Conservation (phyloP, 2,888 invertebrate species). For the Cryptocephalus moraei region DNA sequence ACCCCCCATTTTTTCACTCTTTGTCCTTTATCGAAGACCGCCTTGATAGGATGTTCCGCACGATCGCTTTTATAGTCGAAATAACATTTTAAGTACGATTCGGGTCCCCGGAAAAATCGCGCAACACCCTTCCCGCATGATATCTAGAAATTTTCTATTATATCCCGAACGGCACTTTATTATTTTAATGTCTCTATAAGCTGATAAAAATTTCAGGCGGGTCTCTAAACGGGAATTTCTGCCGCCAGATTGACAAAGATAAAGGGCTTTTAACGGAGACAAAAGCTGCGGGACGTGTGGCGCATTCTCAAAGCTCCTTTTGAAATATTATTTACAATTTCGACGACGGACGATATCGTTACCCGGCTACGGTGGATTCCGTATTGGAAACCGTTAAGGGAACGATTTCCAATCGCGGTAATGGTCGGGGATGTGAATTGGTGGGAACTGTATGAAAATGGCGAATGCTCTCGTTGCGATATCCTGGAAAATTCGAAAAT, state of each 20-base stretch:
- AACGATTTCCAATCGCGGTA: too few species aligned
- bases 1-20: too few species aligned
- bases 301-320: background rate
- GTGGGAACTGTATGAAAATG: too few species aligned
- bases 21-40: too few species aligned
- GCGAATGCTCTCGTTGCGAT: too few species aligned
- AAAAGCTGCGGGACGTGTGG: background rate
- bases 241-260: too few species aligned
- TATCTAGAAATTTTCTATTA: constrained; percentile 9
- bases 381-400: too few species aligned
- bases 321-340: background rate
- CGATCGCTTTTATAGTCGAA: constrained; percentile 9
- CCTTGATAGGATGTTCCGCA: background rate
- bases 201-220: constrained; percentile 3
- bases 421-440: too few species aligned
- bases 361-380: too few species aligned
- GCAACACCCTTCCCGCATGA: constrained; percentile 7
- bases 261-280: background rate
- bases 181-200: constrained; percentile 8
- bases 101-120: constrained; percentile 9
- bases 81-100: constrained; percentile 14
- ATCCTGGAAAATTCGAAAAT: too few species aligned
- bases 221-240: background rate
- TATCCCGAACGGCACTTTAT: constrained; percentile 8
- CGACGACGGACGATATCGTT: background rate